Conservation (phyloP, 2,888 invertebrate genomes). For the Altica lythri region DNA sequence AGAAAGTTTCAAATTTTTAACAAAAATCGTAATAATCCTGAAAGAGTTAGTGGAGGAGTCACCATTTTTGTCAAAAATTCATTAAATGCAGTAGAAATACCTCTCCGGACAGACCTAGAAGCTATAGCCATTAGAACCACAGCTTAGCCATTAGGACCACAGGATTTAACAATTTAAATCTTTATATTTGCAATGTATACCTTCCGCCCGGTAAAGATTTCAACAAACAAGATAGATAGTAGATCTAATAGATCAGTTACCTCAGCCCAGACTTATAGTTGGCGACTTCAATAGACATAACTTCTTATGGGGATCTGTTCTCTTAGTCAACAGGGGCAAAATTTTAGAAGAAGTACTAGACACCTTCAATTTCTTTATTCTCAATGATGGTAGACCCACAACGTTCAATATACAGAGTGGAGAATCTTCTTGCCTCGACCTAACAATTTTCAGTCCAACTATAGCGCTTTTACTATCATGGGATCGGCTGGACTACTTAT, state of each 20-base stretch:
- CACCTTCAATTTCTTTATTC: background rate
- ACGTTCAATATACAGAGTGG: background rate
- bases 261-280: background rate
- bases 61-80: background rate
- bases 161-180: background rate
- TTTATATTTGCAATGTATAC: background rate
- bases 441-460: background rate
- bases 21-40: background rate
- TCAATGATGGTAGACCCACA: background rate
- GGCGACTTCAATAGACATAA: conserved; percentile 7
- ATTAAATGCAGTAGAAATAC: background rate
- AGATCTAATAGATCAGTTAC: background rate
- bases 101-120: background rate
- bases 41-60: background rate
- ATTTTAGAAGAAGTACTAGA: background rate
- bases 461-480: background rate
- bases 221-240: background rate
- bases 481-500: background rate
- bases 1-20: background rate
- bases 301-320: background rate
- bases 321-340: background rate
- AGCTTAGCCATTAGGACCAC: background rate
- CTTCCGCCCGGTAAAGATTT: background rate
- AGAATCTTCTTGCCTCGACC: background rate
- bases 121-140: background rate